Base-by-base conservation (phyloP, 2,113 vertebrate genomes). In the Neogobius melanostomus region DNA sequence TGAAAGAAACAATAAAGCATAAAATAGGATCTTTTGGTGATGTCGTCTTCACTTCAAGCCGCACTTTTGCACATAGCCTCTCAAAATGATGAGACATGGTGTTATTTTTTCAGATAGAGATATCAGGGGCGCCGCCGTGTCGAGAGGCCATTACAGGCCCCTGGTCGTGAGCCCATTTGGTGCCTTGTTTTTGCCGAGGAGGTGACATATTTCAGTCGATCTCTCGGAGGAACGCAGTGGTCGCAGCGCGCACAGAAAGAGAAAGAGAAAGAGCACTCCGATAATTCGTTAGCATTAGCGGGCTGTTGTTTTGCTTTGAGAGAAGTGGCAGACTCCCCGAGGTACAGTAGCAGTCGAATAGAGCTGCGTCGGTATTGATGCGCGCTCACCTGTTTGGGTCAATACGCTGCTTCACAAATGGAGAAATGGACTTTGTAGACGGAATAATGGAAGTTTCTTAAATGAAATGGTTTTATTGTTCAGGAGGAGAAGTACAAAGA, bases 351-450 rank as follows among this genome's bases (percentile, higher is more conserved):
- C 80, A 76, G 82, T 82, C 72, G 82, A 75, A 84, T 77, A 74
- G 64, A 51, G 72, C 69, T 64, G 64, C 73, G 73, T 59, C 69
- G 81, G 56, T 84, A 84, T 80, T 77, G 59, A 85, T 74, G 73
- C 6, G 11, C 6, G 61, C 50, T 56, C 62, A 67, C 56, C 15
- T 64, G 71, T 16, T 64, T 68, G 36, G 83, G 79, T 85, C 72
- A 77, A 60, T 50, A 43, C 66, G 44, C 63, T 62, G 49, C 74
- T 36, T 36, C 28, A 36, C 28, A 36, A 36, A 36, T 36, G 28
- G 28, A 76, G 36, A 61, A 80, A 75, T 73, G 49, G 69, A 68
- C 77, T 77, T 65, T 11, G 15, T 54, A 51, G 64, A 17, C 67
- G 60, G 73, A 49, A 2, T 50, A 72, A 74, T 63, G 61, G 17